These are phyloP conservation scores for Heteromyza rotundicornis DNA, from an alignment of 2,888 invertebrate genomes.

Conservation along the genomic window DNA sequence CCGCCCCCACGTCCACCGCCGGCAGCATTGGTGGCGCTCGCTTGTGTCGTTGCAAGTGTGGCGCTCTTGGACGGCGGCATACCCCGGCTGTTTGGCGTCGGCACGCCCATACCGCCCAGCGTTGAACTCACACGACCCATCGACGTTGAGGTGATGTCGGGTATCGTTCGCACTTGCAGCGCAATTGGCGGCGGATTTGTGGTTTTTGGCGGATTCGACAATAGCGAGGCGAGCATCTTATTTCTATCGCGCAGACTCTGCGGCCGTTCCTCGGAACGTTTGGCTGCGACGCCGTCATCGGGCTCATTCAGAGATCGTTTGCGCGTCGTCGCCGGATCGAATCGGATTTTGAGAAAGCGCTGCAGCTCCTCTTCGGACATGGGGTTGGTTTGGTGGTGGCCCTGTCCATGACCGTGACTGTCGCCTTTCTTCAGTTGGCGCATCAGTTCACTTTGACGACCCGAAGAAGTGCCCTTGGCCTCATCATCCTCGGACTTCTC, in stretches of 20 bases:
- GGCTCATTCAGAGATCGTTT: slow-evolving; percentile 72
- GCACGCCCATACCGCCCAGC: slow-evolving; percentile 31
- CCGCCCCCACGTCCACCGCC: slow-evolving; percentile 13
- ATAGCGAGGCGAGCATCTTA: slow-evolving; percentile 81
- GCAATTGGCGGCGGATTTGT: slow-evolving; percentile 54
- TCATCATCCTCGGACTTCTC: slow-evolving; percentile 83
- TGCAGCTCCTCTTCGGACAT: slow-evolving; percentile 61
- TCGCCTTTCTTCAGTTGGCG: slow-evolving; percentile 65
- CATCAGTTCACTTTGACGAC: slow-evolving; percentile 65
- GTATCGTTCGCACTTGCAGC: slow-evolving; percentile 59
- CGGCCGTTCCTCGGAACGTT: slow-evolving; percentile 61
- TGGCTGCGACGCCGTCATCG: slow-evolving; percentile 64
- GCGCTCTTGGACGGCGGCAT: slow-evolving; percentile 32
- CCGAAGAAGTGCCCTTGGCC: slow-evolving; percentile 56
- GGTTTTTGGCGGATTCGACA: slow-evolving; percentile 75
- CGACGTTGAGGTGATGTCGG: slow-evolving; percentile 58
- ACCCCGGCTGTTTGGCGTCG: slow-evolving; percentile 60
- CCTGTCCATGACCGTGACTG: slow-evolving; percentile 47
- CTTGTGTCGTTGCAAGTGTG: slow-evolving; percentile 36
- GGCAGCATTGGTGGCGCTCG: slow-evolving; percentile 27
- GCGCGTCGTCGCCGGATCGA: slow-evolving; percentile 62
- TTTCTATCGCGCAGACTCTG: slow-evolving; percentile 83
- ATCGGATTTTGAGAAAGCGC: slow-evolving; percentile 58
- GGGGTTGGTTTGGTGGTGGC: slow-evolving; percentile 48
- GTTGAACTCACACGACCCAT: slow-evolving; percentile 47